Evolutionary conservation across 2,113 vertebrate genomes (phyloP), one percentile per base, ranked within the genome.

Genomic region (Eulemur macaco): DNA sequence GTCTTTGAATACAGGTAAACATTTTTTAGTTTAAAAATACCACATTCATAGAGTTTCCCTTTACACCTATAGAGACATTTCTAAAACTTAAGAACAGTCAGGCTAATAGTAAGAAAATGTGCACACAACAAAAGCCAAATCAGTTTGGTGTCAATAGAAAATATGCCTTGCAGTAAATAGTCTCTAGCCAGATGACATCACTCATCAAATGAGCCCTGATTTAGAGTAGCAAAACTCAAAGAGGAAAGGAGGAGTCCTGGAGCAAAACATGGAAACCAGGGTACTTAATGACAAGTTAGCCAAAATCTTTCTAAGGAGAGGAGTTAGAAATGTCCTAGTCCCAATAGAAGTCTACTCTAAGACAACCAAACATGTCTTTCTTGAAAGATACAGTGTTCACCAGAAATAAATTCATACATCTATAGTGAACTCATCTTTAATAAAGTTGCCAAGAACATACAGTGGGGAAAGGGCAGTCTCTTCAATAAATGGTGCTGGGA

Each of bases 131-230:
- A 86, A 86, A 97, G 25, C 17, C 77, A 56, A 66, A 81, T 2
- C 5, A 87, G 45, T 84, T 15, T 45, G 29, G 64, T 39, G 42
- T 86, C 77, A 95, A 64, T 83, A 95, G n/a, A 92, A 97, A 95
- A 87, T 39, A 76, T 8, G 3, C n/a, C 42, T 56, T 60, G 20
- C 8, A 84, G 77, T 81, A 92, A 92, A 89, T 18, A 8, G 10
- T 87, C 52, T 82, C 64, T 34, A 71, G 45, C 45, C 86, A 96
- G 63, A 96, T 39, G 18, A 82, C 60, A 31, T 90, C 31, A 77
- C 54, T 93, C 68, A 89, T 77, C 64, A 92, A 81, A 73, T 47
- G 23, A 88, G 23, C n/a, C 52, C 12, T 50, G 37, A 82, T 77
- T 80, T 47, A 86, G 69, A 92, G 54, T 2, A 82, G n/a, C 23